These are phyloP conservation scores for Zaprionus kolodkinae DNA, from an alignment of 1,140 invertebrate species.

Conservation along the genomic window DNA sequence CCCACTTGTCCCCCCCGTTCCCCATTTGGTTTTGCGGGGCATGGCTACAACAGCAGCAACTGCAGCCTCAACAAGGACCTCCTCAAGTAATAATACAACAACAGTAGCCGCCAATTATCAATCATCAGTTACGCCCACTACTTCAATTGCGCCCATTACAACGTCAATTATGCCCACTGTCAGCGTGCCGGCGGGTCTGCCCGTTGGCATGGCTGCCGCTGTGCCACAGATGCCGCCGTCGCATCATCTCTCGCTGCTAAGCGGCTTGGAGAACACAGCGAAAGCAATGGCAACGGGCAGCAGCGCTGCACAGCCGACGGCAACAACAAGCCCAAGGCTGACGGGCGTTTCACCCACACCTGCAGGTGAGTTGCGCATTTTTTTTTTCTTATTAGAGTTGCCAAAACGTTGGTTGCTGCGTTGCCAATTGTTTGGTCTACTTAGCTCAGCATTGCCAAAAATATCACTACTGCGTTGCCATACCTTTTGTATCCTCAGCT, in stretches of 20 bases:
- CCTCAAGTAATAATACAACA: constrained; percentile 42
- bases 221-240: constrained; percentile 56
- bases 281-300: constrained; percentile 32
- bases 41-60: constrained; percentile 56
- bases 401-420: too few relatives aligned
- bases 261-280: constrained; percentile 30
- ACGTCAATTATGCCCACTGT: constrained; percentile 51
- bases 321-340: constrained; percentile 37
- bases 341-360: constrained; percentile 58
- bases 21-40: constrained; percentile 26
- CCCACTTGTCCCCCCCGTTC: neutral
- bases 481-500: too few relatives aligned
- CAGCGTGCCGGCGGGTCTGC: constrained; percentile 22
- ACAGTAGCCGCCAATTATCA: constrained; percentile 30
- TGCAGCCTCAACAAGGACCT: constrained; percentile 57
- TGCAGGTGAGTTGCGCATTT: constrained; percentile 57
- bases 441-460: neutral
- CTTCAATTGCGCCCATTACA: constrained; percentile 7
- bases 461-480: too few relatives aligned
- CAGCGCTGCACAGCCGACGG: constrained; percentile 57
- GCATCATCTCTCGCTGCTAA: constrained; percentile 54
- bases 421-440: too few relatives aligned
- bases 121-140: neutral
- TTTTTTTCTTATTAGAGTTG: neutral
- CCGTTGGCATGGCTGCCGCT: constrained; percentile 44